These are phyloP conservation scores for Apostichopus parvimensis DNA, from an alignment of 35 echinoderm and acorn worm species.

Conservation along the genomic window DNA sequence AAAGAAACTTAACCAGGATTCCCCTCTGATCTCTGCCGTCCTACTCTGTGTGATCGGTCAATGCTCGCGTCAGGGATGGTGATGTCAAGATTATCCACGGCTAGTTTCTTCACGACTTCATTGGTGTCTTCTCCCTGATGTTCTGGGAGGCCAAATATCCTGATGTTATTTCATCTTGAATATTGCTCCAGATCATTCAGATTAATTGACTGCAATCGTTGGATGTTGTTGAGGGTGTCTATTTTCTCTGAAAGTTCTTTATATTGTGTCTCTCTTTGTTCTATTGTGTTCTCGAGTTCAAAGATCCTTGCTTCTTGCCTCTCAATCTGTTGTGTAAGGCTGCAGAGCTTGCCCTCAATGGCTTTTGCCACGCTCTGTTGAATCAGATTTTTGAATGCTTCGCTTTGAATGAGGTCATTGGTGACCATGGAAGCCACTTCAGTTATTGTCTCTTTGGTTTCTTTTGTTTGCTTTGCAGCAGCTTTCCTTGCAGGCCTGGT, in stretches of 20 bases:
- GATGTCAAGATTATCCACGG: too few species aligned
- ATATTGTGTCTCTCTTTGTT: too few species aligned
- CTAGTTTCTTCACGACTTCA: too few species aligned
- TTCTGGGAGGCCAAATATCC: too few species aligned
- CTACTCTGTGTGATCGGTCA: too few species aligned
- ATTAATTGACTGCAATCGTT: neutral
- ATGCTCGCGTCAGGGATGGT: too few species aligned
- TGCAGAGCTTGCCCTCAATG: neutral
- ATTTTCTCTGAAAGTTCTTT: neutral
- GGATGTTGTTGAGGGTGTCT: neutral
- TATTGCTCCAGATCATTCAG: neutral
- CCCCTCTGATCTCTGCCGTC: too few species aligned
- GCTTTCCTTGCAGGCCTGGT: too few species aligned
- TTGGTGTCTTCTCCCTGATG: neutral
- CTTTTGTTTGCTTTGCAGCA: too few species aligned
- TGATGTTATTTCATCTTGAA: neutral
- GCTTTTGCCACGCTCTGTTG: neutral
- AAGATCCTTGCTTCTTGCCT: neutral
- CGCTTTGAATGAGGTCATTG: constrained; percentile 7
- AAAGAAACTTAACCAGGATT: too few species aligned
- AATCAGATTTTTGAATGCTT: constrained; percentile 20
- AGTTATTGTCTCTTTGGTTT: constrained; percentile 22
- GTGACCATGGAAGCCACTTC: constrained; percentile 10
- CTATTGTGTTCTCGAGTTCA: neutral
- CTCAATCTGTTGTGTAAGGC: neutral